phyloP scores from a whole-genome alignment of 2,797 vertebrate species.

The Lacerta viridis region DNA sequence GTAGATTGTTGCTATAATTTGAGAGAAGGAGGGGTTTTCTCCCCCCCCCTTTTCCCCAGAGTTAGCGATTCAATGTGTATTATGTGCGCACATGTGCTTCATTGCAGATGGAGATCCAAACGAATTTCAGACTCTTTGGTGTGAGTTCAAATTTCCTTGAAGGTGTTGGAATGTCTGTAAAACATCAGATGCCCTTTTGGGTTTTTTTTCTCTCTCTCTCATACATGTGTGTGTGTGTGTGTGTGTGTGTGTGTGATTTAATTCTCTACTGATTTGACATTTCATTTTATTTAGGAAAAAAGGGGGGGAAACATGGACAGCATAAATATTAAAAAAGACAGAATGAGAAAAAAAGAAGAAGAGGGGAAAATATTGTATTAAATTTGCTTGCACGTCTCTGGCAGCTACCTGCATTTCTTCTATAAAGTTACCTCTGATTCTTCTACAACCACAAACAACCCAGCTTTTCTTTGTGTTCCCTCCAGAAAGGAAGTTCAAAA shows the following conservation, averaged over 20 bases:
- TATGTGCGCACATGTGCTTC: conserved; percentile 79
- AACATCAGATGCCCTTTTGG: conserved; percentile 85
- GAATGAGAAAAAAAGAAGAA: not conserved
- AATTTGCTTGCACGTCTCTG: conserved; percentile 67
- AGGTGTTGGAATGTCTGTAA: conserved; percentile 90
- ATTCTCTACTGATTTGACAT: conserved; percentile 80
- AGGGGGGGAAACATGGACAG: conserved; percentile 35
- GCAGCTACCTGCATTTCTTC: conserved; percentile 70
- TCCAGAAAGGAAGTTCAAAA: conserved; percentile 86
- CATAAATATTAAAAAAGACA: conserved; percentile 58
- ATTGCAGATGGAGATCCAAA: conserved; percentile 84
- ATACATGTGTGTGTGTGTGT: no score
- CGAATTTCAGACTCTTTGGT: conserved; percentile 86
- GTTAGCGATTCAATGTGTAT: conserved; percentile 76
- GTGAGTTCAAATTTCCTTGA: conserved; percentile 87
- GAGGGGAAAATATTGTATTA: conserved; percentile 42
- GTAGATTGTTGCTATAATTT: conserved; percentile 78
- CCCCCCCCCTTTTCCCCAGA: conserved; percentile 62
- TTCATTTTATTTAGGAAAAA: conserved; percentile 73
- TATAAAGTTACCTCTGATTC: conserved; percentile 71
- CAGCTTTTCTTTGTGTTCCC: conserved; percentile 82
- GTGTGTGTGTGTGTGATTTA: conserved; percentile 60
- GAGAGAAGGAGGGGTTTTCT: conserved; percentile 69
- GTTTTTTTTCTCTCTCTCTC: conserved; percentile 61
- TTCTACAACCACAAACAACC: conserved; percentile 77